Conservation (phyloP, 2,113 vertebrate species). For the Tricholaema leucomelas region DNA sequence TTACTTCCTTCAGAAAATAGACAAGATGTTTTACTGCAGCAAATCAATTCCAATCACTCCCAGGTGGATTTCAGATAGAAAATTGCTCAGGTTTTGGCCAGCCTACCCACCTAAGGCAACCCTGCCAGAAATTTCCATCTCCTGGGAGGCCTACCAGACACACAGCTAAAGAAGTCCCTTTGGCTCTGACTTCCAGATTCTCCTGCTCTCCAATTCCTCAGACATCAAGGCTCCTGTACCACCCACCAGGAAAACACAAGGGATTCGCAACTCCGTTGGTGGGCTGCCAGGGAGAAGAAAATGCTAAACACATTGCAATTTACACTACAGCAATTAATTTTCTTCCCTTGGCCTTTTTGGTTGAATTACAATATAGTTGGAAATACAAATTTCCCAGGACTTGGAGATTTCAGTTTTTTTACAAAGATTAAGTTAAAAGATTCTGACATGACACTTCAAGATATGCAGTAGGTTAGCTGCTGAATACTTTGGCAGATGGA, state of each 20-base stretch:
- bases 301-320: neutral
- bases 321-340: neutral
- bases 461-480: neutral
- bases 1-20: neutral
- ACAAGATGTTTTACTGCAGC: neutral
- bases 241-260: neutral
- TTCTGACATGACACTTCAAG: neutral
- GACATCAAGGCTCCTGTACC: neutral
- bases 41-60: neutral
- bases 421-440: neutral
- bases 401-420: neutral
- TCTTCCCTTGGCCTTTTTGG: neutral
- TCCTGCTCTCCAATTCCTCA: neutral
- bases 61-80: constrained; percentile 30
- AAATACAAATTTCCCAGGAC: neutral
- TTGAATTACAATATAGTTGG: neutral
- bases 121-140: neutral
- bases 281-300: neutral
- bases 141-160: neutral
- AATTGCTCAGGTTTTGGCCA: neutral
- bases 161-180: neutral
- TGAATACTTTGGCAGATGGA: neutral
- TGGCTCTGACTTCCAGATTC: neutral
- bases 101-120: neutral
- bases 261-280: neutral